Evolutionary conservation across 2,113 vertebrate genomes (phyloP).

Genomic region (Lathamus discolor): DNA sequence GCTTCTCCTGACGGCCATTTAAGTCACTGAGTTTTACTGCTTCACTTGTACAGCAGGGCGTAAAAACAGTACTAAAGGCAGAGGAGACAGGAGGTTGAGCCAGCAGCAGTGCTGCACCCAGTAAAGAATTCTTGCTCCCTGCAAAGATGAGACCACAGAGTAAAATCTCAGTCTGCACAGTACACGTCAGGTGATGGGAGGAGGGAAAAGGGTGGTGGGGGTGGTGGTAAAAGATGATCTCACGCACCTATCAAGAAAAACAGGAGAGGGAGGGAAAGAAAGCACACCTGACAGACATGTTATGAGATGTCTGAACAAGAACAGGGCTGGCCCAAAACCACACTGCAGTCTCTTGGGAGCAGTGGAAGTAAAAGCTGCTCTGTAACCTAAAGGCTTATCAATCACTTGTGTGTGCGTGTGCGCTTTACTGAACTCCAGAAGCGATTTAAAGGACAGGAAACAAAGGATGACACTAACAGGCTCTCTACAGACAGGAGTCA

Average conservation of each 20-base stretch:
- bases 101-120: not conserved
- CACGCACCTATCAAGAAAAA: conserved; percentile 53
- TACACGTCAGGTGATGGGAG: not conserved
- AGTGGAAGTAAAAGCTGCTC: conserved; percentile 36
- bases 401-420: not conserved
- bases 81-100: not conserved
- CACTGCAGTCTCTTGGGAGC: not conserved
- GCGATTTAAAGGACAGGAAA: not conserved
- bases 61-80: not conserved
- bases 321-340: conserved; percentile 42
- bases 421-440: not conserved
- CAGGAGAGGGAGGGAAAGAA: conserved; percentile 38
- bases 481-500: not conserved
- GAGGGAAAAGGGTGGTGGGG: not conserved
- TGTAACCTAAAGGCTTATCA: conserved; percentile 34
- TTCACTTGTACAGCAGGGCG: not conserved
- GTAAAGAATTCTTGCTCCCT: not conserved
- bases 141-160: not conserved
- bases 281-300: conserved; percentile 54
- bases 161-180: not conserved
- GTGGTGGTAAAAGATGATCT: conserved; percentile 42
- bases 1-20: not conserved
- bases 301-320: conserved; percentile 58
- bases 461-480: not conserved
- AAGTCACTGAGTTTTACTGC: not conserved